These are phyloP conservation scores for Julus scandinavius DNA, from an alignment of 2,888 invertebrate species.

Conservation along the genomic window DNA sequence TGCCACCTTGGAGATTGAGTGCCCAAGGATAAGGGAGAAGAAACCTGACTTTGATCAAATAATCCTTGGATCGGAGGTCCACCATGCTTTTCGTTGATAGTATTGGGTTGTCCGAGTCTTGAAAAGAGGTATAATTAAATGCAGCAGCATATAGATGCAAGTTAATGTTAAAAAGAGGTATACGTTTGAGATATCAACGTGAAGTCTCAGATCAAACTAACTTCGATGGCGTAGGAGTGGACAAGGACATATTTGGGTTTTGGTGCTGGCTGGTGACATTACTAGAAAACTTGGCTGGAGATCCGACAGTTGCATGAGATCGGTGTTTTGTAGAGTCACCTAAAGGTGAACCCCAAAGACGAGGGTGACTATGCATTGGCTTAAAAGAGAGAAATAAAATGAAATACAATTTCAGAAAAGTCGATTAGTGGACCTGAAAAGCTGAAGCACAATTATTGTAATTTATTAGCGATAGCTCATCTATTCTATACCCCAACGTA, in stretches of 20 bases:
- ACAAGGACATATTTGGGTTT: not conserved
- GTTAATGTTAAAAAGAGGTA: not conserved
- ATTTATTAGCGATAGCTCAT: not conserved
- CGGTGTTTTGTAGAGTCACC: not conserved
- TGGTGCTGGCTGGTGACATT: not conserved
- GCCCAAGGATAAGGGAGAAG: slow-evolving; percentile 41
- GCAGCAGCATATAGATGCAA: not conserved
- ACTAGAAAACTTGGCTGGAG: not conserved
- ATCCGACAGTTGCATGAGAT: not conserved
- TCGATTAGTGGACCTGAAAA: no score
- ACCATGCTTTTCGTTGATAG: slow-evolving; percentile 51
- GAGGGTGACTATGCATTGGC: not conserved
- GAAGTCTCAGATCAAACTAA: not conserved
- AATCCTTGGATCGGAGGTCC: slow-evolving; percentile 50
- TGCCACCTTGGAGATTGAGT: not conserved
- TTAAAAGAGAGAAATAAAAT: not conserved
- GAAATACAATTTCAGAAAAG: not conserved
- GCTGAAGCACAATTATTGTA: no score
- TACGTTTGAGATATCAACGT: not conserved
- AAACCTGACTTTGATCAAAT: slow-evolving; percentile 27
- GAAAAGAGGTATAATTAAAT: not conserved
- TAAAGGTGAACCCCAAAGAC: not conserved
- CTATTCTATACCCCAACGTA: not conserved
- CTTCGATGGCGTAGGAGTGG: not conserved
- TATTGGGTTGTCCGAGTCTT: not conserved